These are phyloP conservation scores for Todiramphus chloris DNA, from an alignment of 2,113 vertebrate species.

Conservation along the genomic window DNA sequence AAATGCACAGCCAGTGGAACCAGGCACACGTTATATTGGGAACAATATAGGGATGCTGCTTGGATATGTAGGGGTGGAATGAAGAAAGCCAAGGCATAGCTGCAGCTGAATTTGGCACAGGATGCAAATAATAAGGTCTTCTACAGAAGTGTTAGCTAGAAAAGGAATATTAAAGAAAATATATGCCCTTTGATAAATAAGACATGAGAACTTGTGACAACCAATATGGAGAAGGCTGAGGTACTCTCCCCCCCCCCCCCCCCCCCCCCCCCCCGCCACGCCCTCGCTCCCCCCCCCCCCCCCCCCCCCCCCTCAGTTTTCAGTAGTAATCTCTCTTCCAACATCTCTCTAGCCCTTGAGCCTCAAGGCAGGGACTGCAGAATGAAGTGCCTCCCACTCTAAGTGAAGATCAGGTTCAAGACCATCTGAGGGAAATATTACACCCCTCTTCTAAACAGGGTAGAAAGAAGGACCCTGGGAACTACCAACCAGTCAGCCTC, in stretches of 20 bases:
- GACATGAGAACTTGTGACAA: neutral
- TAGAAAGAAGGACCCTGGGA: neutral
- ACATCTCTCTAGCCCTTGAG: neutral
- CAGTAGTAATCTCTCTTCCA: neutral
- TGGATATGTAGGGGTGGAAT: neutral
- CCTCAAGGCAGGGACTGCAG: neutral
- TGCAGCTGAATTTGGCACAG: neutral
- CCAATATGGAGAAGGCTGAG: neutral
- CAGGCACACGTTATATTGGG: neutral
- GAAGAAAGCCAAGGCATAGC: neutral
- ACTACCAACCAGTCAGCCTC: neutral
- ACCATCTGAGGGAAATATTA: neutral
- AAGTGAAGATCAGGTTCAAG: neutral
- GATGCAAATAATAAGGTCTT: neutral
- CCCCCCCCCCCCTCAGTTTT: neutral
- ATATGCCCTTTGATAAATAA: neutral
- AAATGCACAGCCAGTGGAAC: neutral
- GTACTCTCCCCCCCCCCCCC: too few relatives aligned
- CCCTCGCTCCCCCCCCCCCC: too few relatives aligned
- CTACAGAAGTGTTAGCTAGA: neutral
- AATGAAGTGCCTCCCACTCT: neutral
- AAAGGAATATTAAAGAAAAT: neutral
- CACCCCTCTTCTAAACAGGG: neutral
- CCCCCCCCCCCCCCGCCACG: too few relatives aligned
- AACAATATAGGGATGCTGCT: neutral